phyloP scores from a whole-genome alignment of 2,797 vertebrate genomes.

The Anabacerthia variegaticeps region DNA sequence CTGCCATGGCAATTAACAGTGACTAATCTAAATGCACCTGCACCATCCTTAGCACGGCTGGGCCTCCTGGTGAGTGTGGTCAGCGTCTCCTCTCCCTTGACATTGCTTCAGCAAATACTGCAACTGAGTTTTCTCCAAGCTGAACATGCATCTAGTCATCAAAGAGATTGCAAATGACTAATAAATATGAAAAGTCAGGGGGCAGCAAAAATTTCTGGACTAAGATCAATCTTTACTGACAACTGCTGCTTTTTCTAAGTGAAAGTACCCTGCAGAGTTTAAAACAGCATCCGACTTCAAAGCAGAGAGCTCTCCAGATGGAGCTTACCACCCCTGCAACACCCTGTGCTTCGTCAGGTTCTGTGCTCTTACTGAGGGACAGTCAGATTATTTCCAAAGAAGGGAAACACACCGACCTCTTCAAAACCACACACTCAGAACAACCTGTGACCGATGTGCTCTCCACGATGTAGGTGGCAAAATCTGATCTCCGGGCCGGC shows the following conservation, averaged over 20 bases:
- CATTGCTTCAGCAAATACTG: background rate
- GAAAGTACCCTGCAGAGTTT: conserved; percentile 21
- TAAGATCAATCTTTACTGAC: conserved; percentile 43
- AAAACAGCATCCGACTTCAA: background rate
- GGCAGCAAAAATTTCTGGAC: conserved; percentile 25
- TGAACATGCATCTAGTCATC: background rate
- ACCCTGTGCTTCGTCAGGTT: background rate
- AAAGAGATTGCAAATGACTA: conserved; percentile 8
- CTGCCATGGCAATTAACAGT: background rate
- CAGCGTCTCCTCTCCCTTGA: background rate
- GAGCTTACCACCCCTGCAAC: background rate
- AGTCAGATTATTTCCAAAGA: background rate
- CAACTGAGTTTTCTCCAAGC: background rate
- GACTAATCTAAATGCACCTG: background rate
- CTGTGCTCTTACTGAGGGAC: background rate
- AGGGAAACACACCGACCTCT: background rate
- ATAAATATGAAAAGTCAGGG: background rate
- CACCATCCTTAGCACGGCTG: rapidly evolving
- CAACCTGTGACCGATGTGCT: rapidly evolving
- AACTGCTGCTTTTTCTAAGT: conserved; percentile 14
- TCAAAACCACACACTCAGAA: rapidly evolving
- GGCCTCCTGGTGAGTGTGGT: rapidly evolving
- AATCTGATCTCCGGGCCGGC: background rate
- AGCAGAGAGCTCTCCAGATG: conserved; percentile 51
- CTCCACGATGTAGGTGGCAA: background rate